Base-by-base conservation (phyloP, 2,888 invertebrate genomes). In the Orthosia cruda region DNA sequence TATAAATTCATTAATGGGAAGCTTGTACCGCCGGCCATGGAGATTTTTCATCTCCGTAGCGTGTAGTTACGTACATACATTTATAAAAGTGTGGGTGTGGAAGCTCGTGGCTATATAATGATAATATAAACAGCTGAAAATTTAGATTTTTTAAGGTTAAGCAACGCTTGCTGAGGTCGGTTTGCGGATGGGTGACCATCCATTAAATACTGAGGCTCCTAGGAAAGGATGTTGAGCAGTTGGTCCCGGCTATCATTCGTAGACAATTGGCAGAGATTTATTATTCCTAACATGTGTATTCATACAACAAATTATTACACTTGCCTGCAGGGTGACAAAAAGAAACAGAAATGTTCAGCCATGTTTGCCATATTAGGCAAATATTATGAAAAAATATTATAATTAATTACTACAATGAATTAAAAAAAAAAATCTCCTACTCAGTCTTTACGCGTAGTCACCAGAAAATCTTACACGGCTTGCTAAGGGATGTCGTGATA, bases 1-100 rank as follows among this genome's bases (percentile, higher is more conserved):
- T 95, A 95, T 94, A 95, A 95, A 95, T 95, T 95, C 94, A 93
- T 94, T 94, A 93, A 92, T 92, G 88, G 88, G 83, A 83, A 89
- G 81, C 83, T 70, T 72, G 76, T 80, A 88, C 92, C 89, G 79
- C 71, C 52, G 92, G 91, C 91, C 81, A 90, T 83, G 85, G 82
- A 82, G 86, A 88, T 90, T 89, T 90, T 91, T 90, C 88, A 88
- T 84, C 26, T 71, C 55, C 18, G 65, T 55, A 61, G 54, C 66
- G 13, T 66, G 63, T 77, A 68, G 55, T 66, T 76, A 67, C 15
- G 15, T 62, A 57, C 47, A 11, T 45, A 26, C 13, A 32, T 69
- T 67, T 49, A 12, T n/a, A 20, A 40, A 45, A 61, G 40, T 82
- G 40, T 71, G 58, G 7, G 66, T 82, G 59, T n/a, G 45, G 45